phyloP scores from a whole-genome alignment of 2,113 vertebrate species.

The Varanus komodoensis region DNA sequence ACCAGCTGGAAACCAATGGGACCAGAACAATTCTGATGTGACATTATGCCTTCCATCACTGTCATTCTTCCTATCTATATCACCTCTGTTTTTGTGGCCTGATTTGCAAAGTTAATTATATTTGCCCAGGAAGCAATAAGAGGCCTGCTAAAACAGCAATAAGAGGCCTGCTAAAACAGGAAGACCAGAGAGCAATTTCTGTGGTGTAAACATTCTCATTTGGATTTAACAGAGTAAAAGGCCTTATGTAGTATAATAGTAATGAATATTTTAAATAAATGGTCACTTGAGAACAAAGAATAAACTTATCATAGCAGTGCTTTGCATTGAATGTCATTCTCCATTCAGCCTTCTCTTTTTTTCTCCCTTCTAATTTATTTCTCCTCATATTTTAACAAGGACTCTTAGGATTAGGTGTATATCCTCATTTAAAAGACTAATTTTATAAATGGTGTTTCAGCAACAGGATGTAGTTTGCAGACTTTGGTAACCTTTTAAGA shows the following conservation, averaged over 20 bases:
- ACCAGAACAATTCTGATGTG: background rate
- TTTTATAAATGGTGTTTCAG: conserved; percentile 15
- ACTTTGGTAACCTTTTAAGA: background rate
- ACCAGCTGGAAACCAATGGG: too few species aligned
- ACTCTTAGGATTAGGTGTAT: conserved; percentile 22
- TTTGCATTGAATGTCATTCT: background rate
- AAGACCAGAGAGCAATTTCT: background rate
- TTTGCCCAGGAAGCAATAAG: background rate
- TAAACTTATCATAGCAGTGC: background rate
- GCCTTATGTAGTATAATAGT: background rate
- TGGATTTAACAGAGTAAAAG: background rate
- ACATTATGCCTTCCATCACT: background rate
- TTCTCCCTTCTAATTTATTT: too few species aligned
- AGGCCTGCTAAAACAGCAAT: background rate
- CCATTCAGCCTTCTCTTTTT: background rate
- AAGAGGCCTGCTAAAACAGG: background rate
- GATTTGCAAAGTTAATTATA: background rate
- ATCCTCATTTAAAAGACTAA: conserved; percentile 56
- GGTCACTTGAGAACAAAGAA: background rate
- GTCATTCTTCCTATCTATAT: background rate
- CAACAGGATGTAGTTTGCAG: conserved; percentile 20
- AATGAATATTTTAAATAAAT: background rate
- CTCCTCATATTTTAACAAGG: background rate
- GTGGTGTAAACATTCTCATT: background rate
- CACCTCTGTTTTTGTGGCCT: background rate